Conservation (phyloP, 2,797 vertebrate species). For the Falco naumanni region DNA sequence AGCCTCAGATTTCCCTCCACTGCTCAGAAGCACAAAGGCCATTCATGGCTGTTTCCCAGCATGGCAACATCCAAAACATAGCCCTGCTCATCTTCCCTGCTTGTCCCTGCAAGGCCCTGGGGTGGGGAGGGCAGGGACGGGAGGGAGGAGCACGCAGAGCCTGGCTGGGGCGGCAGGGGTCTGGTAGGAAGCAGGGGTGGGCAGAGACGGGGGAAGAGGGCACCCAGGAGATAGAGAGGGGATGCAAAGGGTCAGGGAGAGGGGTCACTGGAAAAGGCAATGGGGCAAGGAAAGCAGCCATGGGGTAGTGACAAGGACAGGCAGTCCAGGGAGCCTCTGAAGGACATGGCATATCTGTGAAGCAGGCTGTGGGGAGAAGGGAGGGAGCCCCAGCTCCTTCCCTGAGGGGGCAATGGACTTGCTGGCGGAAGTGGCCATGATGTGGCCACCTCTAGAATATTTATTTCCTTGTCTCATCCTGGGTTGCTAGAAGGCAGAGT, state of each 20-base stretch:
- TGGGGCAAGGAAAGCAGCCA: rapidly evolving
- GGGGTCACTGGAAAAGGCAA: not conserved
- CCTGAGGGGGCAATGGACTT: rapidly evolving
- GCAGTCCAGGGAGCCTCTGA: not conserved
- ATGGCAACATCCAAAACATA: not conserved
- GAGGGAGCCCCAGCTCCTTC: not conserved
- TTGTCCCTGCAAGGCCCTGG: not conserved
- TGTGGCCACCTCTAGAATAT: not conserved
- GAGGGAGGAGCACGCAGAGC: not conserved
- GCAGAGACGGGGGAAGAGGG: not conserved
- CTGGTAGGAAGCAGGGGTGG: too few relatives aligned
- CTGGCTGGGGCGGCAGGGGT: too few relatives aligned
- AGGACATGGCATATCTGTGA: not conserved
- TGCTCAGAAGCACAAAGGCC: not conserved
- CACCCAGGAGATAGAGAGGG: not conserved
- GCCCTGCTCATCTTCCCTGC: not conserved
- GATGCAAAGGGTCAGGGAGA: not conserved
- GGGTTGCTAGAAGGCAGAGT: not conserved
- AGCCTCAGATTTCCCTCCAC: not conserved
- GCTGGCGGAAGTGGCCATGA: not conserved
- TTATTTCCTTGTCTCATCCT: not conserved
- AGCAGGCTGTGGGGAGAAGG: not conserved
- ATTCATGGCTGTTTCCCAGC: not conserved
- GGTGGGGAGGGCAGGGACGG: not conserved
- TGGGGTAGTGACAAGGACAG: not conserved